phyloP scores from a whole-genome alignment of 2,113 vertebrate genomes.

The Salvelinus alpinus region DNA sequence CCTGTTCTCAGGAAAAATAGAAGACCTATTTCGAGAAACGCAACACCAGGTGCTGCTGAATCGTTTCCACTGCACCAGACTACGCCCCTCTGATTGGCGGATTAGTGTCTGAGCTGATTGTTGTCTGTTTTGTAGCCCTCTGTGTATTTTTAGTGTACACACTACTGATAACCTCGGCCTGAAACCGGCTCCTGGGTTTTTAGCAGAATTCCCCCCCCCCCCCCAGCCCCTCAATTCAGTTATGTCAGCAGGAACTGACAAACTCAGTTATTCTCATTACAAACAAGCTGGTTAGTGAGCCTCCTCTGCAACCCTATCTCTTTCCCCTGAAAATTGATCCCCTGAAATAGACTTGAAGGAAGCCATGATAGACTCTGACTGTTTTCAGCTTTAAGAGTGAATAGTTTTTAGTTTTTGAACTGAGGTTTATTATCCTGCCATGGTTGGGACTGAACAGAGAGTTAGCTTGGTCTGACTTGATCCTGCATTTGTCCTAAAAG shows the following conservation, averaged over 20 bases:
- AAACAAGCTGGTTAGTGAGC: neutral
- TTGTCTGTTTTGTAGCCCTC: neutral
- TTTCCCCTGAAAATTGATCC: no score
- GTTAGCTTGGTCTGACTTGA: neutral
- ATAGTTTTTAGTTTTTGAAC: neutral
- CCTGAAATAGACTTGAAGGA: neutral
- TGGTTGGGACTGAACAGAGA: neutral
- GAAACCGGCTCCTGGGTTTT: conserved; percentile 2
- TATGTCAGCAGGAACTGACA: conserved; percentile 15
- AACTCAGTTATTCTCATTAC: conserved; percentile 7
- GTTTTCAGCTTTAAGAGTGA: neutral
- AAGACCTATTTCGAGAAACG: neutral
- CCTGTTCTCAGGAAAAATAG: neutral
- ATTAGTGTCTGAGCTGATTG: neutral
- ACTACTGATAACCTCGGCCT: neutral
- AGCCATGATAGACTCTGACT: conserved; percentile 3
- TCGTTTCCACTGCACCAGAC: neutral
- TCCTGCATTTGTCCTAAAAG: no score
- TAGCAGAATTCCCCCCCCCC: neutral
- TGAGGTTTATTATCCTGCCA: neutral
- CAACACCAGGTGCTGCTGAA: neutral
- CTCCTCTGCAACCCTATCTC: neutral
- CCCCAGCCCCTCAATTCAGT: neutral
- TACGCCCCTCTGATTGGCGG: neutral
- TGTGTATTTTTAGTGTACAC: neutral